Percentiles rank a stretch among this genome's conserved stretches.
phyloP scores from a whole-genome alignment of 2,797 vertebrate species.

The Menidia menidia region DNA sequence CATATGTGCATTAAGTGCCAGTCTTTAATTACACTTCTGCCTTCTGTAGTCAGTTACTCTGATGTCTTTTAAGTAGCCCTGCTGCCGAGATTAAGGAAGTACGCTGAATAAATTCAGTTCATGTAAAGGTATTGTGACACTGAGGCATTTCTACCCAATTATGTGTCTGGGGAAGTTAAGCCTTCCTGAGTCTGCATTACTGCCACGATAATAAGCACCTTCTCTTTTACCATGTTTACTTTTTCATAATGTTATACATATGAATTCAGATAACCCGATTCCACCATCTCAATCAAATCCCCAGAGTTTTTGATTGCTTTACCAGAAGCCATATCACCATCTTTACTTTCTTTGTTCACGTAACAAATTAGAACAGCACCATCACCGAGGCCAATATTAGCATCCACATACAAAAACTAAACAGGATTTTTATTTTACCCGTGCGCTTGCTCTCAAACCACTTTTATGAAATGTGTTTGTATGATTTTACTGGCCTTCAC shows the following conservation, averaged over 20 bases:
- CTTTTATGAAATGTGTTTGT: not conserved
- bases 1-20: not conserved
- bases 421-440: not conserved
- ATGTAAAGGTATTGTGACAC: conserved; percentile 36
- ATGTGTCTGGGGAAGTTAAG: conserved; percentile 7
- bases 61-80: conserved; percentile 29
- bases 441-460: not conserved
- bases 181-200: not conserved
- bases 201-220: conserved; percentile 6
- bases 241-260: conserved; percentile 7
- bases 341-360: not conserved
- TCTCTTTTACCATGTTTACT: conserved; percentile 13
- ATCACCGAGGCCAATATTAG: not conserved
- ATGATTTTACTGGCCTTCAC: too few species aligned
- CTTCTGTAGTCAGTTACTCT: conserved; percentile 27
- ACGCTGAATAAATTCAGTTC: conserved; percentile 32
- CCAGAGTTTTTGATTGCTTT: not conserved
- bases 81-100: conserved; percentile 35
- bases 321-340: not conserved
- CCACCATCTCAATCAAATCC: not conserved
- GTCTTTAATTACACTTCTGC: conserved; percentile 34
- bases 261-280: not conserved
- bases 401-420: not conserved
- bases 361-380: not conserved
- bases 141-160: conserved; percentile 36